These are phyloP conservation scores for Fulica atra DNA, from an alignment of 2,113 vertebrate genomes.

Conservation along the genomic window DNA sequence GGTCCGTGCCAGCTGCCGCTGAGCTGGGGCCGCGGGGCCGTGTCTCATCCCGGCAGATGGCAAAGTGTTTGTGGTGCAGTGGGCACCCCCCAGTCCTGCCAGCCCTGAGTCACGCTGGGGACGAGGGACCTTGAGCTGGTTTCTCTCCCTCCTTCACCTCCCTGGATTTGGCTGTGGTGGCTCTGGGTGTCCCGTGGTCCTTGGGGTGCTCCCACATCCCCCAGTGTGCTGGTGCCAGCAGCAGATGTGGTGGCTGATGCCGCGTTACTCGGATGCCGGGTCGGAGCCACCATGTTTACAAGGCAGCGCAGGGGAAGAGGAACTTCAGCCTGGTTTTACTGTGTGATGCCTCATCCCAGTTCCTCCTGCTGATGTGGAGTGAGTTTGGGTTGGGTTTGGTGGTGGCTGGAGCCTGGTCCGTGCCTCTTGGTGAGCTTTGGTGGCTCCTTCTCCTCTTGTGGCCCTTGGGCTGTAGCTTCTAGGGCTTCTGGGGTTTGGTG, in stretches of 20 bases:
- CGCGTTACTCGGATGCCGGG: rapidly evolving
- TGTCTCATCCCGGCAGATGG: neutral
- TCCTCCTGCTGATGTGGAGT: neutral
- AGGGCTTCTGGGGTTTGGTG: neutral
- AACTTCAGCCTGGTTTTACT: neutral
- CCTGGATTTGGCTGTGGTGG: neutral
- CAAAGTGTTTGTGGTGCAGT: neutral
- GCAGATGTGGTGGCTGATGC: neutral
- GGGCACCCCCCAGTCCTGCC: neutral
- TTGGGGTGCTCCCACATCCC: rapidly evolving
- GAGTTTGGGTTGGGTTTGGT: neutral
- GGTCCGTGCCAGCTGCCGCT: neutral
- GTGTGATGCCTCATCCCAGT: neutral
- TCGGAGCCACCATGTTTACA: neutral
- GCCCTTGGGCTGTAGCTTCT: neutral
- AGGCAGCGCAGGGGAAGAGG: neutral
- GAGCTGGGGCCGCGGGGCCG: neutral
- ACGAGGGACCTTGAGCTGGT: neutral
- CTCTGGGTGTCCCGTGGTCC: neutral
- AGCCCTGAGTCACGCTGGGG: neutral
- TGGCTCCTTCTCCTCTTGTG: neutral
- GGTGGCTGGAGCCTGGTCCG: rapidly evolving
- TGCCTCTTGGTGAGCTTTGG: neutral
- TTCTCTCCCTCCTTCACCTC: neutral
- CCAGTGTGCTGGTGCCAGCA: rapidly evolving